Base-by-base conservation (phyloP, 2,797 vertebrate genomes). In the Rhinophrynus dorsalis region DNA sequence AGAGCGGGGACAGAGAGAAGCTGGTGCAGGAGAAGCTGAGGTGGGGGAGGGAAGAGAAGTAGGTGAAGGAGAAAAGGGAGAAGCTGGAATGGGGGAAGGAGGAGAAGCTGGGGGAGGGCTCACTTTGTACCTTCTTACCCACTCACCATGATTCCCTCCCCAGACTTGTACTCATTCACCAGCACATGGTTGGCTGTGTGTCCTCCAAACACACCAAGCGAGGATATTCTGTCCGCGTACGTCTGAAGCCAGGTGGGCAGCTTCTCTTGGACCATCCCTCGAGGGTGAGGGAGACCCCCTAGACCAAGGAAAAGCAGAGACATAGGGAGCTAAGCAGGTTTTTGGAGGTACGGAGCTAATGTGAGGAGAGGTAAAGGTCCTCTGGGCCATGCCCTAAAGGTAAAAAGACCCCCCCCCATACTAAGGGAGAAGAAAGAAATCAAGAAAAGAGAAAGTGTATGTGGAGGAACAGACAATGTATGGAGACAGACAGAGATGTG, bases 111-210 rank as follows among this genome's bases (percentile, higher is more conserved):
- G 37, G 2, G 15, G 15, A 38, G 13, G 37, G 6, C 11, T 13
- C 37, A 38, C 2, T 13, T 38, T 12, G 12, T 13, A 38, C 1
- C n/a, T 32, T 9, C 32, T 6, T 17, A 3, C 7, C 13, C 8
- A 17, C 67, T 82, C 84, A 91, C 91, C 95, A 97, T 96, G 50
- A 97, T 96, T 48, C 95, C 95, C 77, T 96, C 90, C 9, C 93
- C 94, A 15, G 80, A 82, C 62, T 86, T 88, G 63, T 97, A 97
- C 69, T 97, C 94, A n/a, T 97, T 96, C 74, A 96, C 91, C 72
- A 97, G 83, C 72, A 96, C 92, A 2, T 96, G 95, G 72, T 96
- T 97, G 45, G 95, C 94, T 0, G 50, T 69, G 62, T 90, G 89
- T 32, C 90, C 94, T n/a, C 84, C 79, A 69, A 97, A 97, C 0